These are phyloP conservation scores for Graptemys geographica DNA, from an alignment of 2,797 vertebrate species.

Conservation along the genomic window DNA sequence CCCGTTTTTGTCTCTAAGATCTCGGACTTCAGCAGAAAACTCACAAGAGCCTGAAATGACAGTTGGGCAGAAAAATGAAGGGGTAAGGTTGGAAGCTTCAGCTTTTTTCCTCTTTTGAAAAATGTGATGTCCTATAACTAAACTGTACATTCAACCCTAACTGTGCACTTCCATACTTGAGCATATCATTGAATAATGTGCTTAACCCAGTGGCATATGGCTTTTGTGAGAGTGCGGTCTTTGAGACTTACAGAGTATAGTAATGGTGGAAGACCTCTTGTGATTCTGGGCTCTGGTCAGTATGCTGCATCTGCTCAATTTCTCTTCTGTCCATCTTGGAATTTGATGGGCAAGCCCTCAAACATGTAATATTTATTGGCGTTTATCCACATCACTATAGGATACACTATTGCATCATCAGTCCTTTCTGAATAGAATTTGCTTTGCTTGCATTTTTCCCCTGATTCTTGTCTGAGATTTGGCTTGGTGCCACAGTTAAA, in stretches of 20 bases:
- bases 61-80: slow-evolving; percentile 15
- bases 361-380: neutral
- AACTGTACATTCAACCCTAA: neutral
- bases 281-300: neutral
- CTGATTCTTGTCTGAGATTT: neutral
- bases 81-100: slow-evolving; percentile 64
- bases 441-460: neutral
- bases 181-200: rapidly evolving
- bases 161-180: neutral
- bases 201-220: neutral
- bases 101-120: slow-evolving; percentile 3
- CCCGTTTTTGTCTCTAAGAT: slow-evolving; percentile 47
- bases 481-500: neutral
- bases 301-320: neutral
- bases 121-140: neutral
- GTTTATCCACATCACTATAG: neutral
- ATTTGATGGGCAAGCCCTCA: neutral
- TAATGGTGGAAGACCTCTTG: neutral
- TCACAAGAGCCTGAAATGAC: slow-evolving; percentile 21
- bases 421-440: neutral
- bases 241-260: neutral
- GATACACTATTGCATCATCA: neutral
- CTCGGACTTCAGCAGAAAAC: slow-evolving; percentile 37
- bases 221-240: neutral
- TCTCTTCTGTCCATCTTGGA: neutral